A percentile compares a stretch with the other conserved stretches of the same genome.
Conservation (phyloP, 2,797 vertebrate genomes). For the Agapornis canus region DNA sequence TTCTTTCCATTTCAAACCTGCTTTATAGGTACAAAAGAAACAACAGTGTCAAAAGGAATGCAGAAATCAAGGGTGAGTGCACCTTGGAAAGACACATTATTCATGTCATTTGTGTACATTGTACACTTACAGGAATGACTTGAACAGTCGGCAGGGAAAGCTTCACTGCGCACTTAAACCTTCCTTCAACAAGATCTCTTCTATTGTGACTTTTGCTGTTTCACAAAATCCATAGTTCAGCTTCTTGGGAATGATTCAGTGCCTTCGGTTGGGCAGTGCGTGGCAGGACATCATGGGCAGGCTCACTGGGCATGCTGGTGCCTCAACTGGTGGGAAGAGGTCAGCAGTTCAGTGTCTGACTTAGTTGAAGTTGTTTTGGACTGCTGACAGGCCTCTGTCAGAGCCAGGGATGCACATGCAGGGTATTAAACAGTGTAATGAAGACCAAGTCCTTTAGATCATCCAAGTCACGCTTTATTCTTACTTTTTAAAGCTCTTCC, state of each 20-base stretch:
- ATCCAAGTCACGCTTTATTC: not conserved
- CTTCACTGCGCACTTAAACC: not conserved
- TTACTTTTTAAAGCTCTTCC: not conserved
- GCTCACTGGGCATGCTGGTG: fast-evolving
- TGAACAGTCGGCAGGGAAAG: not conserved
- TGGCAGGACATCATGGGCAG: not conserved
- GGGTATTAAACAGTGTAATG: not conserved
- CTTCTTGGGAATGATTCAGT: not conserved
- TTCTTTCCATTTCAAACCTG: not conserved
- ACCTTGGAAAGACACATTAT: not conserved
- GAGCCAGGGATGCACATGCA: not conserved
- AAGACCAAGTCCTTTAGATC: not conserved
- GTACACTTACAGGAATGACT: not conserved
- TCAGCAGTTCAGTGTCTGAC: not conserved
- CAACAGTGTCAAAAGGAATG: not conserved
- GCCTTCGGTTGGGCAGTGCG: not conserved
- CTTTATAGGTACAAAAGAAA: not conserved
- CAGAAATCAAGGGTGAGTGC: not conserved
- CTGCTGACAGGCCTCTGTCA: not conserved
- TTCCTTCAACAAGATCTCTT: not conserved
- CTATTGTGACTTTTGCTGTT: not conserved
- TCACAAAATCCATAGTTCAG: not conserved
- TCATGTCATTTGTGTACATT: not conserved
- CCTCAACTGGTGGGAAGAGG: fast-evolving
- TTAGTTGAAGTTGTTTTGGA: not conserved